A percentile compares a stretch with the other conserved stretches of the same genome.
These are phyloP conservation scores for Oxyscelio sp. DNA, from an alignment of 2,888 invertebrate species.

Conservation along the genomic window DNA sequence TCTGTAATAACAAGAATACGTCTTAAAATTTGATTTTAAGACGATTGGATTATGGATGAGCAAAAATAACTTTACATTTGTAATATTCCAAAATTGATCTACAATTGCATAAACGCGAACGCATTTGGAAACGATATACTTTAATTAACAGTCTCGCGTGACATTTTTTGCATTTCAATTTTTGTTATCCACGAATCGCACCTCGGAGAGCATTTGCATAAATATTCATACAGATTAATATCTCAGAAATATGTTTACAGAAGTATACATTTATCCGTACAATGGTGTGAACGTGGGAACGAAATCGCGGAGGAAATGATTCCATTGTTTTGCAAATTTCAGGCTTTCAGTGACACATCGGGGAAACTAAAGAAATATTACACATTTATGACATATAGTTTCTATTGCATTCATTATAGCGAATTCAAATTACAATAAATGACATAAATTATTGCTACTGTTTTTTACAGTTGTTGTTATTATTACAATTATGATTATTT, in stretches of 20 bases:
- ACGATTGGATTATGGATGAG: not conserved
- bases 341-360: slow-evolving; percentile 19
- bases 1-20: slow-evolving; percentile 16
- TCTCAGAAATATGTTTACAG: slow-evolving; percentile 58
- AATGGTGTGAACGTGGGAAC: slow-evolving; percentile 58
- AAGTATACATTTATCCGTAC: slow-evolving; percentile 53
- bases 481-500: too few species aligned
- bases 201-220: slow-evolving; percentile 39
- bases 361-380: not conserved
- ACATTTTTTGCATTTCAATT: slow-evolving; percentile 44
- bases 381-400: not conserved
- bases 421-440: too few species aligned
- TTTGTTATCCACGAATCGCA: slow-evolving; percentile 36
- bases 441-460: too few species aligned
- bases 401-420: too few species aligned
- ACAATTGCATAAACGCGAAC: slow-evolving; percentile 8
- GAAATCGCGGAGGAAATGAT: slow-evolving; percentile 41
- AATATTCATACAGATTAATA: slow-evolving; percentile 63
- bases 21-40: too few species aligned
- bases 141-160: slow-evolving; percentile 15
- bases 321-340: slow-evolving; percentile 44
- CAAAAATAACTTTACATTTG: not conserved
- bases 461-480: too few species aligned
- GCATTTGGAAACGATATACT: slow-evolving; percentile 8
- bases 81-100: slow-evolving; percentile 35